Conservation (phyloP, 2,888 invertebrate genomes). For the Diplazon laetatorius region DNA sequence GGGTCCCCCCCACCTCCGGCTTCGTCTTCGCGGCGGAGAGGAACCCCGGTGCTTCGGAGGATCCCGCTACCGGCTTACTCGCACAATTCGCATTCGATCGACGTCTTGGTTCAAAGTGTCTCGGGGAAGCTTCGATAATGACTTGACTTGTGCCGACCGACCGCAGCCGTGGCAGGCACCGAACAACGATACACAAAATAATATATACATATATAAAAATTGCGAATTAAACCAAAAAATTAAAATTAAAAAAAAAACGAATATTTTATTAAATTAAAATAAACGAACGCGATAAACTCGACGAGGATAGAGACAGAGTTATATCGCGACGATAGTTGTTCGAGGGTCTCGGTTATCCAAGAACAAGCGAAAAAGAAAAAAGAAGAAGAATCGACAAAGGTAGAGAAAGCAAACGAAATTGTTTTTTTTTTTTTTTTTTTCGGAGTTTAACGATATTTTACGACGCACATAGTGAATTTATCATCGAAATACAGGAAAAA, state of each 20-base stretch:
- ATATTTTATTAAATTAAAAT: constrained; percentile 29
- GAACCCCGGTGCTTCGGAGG: constrained; percentile 73
- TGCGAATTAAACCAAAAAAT: constrained; percentile 58
- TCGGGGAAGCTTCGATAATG: constrained; percentile 87
- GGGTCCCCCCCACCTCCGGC: constrained; percentile 51
- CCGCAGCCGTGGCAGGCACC: constrained; percentile 81
- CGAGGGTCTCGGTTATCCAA: constrained; percentile 41
- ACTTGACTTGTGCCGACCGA: constrained; percentile 89
- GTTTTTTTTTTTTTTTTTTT: no score
- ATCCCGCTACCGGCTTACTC: constrained; percentile 90
- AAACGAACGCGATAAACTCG: constrained; percentile 56
- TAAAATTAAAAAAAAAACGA: constrained; percentile 48
- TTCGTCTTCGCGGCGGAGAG: constrained; percentile 50
- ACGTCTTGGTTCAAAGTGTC: constrained; percentile 89
- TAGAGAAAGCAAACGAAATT: constrained; percentile 24
- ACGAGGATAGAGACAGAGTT: constrained; percentile 39
- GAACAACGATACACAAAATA: constrained; percentile 62
- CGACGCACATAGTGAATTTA: constrained; percentile 29
- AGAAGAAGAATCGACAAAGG: constrained; percentile 46
- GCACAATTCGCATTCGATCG: constrained; percentile 96
- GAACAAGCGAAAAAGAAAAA: constrained; percentile 10
- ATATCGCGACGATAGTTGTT: constrained; percentile 55
- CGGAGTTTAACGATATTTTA: constrained; percentile 26
- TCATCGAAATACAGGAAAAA: background rate
- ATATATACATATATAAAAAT: constrained; percentile 59